Percentiles rank a stretch among this genome's conserved stretches.
phyloP scores from a whole-genome alignment of 2,797 vertebrate species.

The Xiphorhynchus erythropygius region DNA sequence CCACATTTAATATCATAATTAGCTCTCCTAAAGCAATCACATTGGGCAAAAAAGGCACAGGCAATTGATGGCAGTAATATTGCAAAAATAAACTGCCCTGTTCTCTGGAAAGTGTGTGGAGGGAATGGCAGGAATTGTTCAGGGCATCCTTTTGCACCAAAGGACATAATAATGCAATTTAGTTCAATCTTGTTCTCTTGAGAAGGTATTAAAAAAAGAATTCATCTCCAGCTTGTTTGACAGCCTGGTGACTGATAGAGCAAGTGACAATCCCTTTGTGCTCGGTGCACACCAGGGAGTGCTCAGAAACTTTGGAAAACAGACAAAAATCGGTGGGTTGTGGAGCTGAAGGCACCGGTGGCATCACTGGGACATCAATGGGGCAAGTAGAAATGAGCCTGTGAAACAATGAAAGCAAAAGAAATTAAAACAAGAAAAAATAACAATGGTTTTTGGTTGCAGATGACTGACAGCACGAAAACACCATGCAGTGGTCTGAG shows the following conservation, averaged over 20 bases:
- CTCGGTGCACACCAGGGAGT: not conserved
- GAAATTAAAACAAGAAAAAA: not conserved
- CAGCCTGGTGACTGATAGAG: conserved; percentile 1
- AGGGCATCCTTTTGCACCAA: not conserved
- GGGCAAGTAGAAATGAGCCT: not conserved
- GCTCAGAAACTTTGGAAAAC: not conserved
- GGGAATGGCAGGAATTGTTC: not conserved
- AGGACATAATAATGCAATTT: not conserved
- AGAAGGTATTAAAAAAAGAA: conserved; percentile 4
- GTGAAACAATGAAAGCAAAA: not conserved
- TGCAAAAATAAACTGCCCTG: not conserved
- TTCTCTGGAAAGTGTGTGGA: not conserved
- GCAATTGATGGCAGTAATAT: not conserved
- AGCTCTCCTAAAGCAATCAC: not conserved
- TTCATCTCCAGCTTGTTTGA: not conserved
- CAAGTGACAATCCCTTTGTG: not conserved
- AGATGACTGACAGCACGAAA: not conserved
- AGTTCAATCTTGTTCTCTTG: not conserved
- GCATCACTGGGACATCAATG: not conserved
- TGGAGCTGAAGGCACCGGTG: not conserved
- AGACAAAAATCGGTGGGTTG: not conserved
- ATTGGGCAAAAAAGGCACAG: not conserved
- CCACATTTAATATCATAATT: conserved; percentile 1
- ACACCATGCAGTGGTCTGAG: not conserved
- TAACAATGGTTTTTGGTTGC: not conserved